A percentile compares a stretch with the other conserved stretches of the same genome.
Conservation (phyloP, 1,140 invertebrate species). For the Adelges cooleyi region DNA sequence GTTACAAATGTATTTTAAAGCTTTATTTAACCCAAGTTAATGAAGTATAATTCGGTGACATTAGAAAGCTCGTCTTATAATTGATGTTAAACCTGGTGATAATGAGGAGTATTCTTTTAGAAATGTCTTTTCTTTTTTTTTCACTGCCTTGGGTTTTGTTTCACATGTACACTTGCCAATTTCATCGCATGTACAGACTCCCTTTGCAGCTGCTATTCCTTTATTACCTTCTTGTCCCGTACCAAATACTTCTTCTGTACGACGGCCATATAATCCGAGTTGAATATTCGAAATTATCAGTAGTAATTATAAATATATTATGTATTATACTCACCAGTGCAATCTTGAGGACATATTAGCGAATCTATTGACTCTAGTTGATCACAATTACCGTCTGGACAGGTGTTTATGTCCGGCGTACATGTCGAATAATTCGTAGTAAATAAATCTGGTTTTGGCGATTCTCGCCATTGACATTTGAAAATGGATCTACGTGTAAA, state of each 20-base stretch:
- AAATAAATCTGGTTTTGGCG: neutral
- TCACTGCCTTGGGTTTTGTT: neutral
- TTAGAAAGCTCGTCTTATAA: too few relatives aligned
- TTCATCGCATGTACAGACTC: constrained; percentile 15
- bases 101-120: too few relatives aligned
- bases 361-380: neutral
- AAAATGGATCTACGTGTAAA: neutral
- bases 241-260: constrained; percentile 2
- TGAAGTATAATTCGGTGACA: too few relatives aligned
- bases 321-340: constrained; percentile 5
- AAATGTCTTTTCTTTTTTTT: neutral
- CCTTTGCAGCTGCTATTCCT: neutral
- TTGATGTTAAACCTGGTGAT: too few relatives aligned
- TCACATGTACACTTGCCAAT: constrained; percentile 15
- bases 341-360: constrained; percentile 16
- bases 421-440: constrained; percentile 8
- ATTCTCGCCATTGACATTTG: constrained; percentile 24
- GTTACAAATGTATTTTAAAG: too few relatives aligned
- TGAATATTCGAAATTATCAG: too few relatives aligned
- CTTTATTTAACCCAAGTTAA: too few relatives aligned
- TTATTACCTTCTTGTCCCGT: neutral
- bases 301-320: too few relatives aligned
- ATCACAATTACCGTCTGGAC: constrained; percentile 6
- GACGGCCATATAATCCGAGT: neutral
- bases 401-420: neutral